A percentile compares a stretch with the other conserved stretches of the same genome.
Evolutionary conservation across 1,140 invertebrate species (phyloP).

Genomic region (Lerema accius): DNA sequence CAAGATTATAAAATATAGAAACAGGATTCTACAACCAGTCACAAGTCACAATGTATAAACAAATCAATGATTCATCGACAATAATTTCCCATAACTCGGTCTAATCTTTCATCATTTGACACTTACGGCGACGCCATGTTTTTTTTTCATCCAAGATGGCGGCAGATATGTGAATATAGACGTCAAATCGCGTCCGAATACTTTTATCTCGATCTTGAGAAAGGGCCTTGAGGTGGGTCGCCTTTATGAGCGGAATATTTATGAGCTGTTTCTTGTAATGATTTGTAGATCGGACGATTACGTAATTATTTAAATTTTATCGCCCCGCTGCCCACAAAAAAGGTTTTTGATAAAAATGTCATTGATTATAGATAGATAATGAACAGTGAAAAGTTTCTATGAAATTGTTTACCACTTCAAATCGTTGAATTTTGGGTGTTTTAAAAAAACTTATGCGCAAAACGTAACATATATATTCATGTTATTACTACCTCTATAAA

Average conservation of each 20-base stretch:
- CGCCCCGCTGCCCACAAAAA: not conserved
- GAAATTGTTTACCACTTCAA: too few relatives aligned
- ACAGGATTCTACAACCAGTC: too few relatives aligned
- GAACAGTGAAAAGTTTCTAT: not conserved
- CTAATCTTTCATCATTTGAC: conserved; percentile 46
- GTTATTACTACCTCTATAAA: too few relatives aligned
- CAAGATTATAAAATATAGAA: too few relatives aligned
- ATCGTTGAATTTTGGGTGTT: too few relatives aligned
- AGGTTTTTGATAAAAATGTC: conserved; percentile 13
- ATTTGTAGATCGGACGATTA: conserved; percentile 26
- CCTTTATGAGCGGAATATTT: conserved; percentile 26
- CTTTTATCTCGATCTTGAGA: conserved; percentile 50
- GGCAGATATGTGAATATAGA: conserved; percentile 53
- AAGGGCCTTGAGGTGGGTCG: conserved; percentile 36
- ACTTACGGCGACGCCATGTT: conserved; percentile 36
- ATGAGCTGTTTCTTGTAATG: conserved; percentile 23
- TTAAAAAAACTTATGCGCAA: too few relatives aligned
- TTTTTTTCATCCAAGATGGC: conserved; percentile 50
- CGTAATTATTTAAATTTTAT: conserved; percentile 35
- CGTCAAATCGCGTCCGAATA: conserved; percentile 45
- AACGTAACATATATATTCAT: too few relatives aligned
- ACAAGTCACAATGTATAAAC: conserved; percentile 9
- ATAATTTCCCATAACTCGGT: conserved; percentile 34
- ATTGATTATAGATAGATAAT: conserved; percentile 2
- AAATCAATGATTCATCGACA: conserved; percentile 42